These are phyloP conservation scores for Buathra laborator DNA, from an alignment of 2,888 invertebrate species.

Conservation along the genomic window DNA sequence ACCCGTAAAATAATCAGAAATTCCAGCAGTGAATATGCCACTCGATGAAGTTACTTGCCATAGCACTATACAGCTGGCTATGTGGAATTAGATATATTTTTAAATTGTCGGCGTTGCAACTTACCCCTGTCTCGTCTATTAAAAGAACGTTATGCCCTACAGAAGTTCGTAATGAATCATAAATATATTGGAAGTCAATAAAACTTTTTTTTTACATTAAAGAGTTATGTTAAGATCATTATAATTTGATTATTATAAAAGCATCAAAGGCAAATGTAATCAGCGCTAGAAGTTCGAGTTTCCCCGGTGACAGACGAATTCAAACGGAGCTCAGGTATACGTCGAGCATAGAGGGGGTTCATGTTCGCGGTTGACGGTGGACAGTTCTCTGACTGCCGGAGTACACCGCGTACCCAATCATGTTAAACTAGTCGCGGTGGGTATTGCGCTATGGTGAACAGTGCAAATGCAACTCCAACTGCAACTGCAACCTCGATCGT, in stretches of 20 bases:
- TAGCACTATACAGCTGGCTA: no score
- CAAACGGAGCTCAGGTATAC: slow-evolving; percentile 47
- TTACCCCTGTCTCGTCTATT: no score
- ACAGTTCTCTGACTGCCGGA: slow-evolving; percentile 65
- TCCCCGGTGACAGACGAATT: background rate
- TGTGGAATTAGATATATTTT: no score
- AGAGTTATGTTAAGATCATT: no score
- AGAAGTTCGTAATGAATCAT: no score
- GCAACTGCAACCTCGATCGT: slow-evolving; percentile 61
- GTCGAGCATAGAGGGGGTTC: slow-evolving; percentile 60
- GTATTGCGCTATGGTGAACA: slow-evolving; percentile 44
- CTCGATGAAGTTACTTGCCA: no score
- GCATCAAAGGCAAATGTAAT: slow-evolving; percentile 3
- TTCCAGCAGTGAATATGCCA: no score
- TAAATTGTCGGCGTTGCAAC: no score
- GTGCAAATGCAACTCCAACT: slow-evolving; percentile 54
- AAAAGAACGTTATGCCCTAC: background rate
- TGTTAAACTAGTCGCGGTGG: slow-evolving; percentile 62
- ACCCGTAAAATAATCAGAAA: no score
- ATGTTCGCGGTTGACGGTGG: slow-evolving; percentile 68
- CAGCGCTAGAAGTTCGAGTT: background rate
- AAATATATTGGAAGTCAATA: no score
- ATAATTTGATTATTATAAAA: background rate
- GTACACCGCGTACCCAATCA: slow-evolving; percentile 64
- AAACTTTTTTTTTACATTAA: no score